phyloP scores from a whole-genome alignment of 2,113 vertebrate genomes.

The Struthidea cinerea region DNA sequence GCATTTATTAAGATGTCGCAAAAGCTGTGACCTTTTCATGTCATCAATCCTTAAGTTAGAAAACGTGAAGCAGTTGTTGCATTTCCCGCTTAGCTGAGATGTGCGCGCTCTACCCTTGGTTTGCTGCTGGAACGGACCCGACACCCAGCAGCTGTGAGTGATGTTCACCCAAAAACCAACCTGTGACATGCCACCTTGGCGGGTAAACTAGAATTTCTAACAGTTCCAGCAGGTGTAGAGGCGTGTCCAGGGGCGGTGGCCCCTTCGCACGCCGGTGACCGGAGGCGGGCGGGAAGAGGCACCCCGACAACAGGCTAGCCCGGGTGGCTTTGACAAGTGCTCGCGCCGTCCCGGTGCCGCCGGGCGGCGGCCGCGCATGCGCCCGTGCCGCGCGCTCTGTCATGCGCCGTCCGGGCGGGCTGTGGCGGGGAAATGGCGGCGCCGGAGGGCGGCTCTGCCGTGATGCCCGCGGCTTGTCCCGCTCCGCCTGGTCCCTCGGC shows the following conservation, averaged over 20 bases:
- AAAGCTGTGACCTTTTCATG: not conserved
- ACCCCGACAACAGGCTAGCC: rapidly evolving
- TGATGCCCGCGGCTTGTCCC: not conserved
- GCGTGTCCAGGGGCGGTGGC: rapidly evolving
- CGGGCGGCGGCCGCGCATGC: not conserved
- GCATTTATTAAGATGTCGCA: not conserved
- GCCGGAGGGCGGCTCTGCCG: slow-evolving; percentile 65
- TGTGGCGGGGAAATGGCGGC: slow-evolving; percentile 81
- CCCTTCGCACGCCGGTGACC: rapidly evolving
- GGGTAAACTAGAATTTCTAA: rapidly evolving
- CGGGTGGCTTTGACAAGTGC: no score
- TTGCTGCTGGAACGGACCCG: not conserved
- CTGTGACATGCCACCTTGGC: rapidly evolving
- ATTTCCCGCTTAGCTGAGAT: rapidly evolving
- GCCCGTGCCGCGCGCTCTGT: not conserved
- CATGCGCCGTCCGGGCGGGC: not conserved
- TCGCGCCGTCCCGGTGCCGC: rapidly evolving
- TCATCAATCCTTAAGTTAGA: not conserved
- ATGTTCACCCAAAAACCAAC: not conserved
- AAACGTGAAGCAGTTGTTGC: not conserved
- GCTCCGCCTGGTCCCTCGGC: slow-evolving; percentile 59
- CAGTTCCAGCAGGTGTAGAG: no score
- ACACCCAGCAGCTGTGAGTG: no score
- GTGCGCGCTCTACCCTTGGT: rapidly evolving
- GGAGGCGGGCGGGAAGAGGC: rapidly evolving